Evolutionary conservation across 2,888 invertebrate species (phyloP).

Genomic region (Noctuana brunneofusca): DNA sequence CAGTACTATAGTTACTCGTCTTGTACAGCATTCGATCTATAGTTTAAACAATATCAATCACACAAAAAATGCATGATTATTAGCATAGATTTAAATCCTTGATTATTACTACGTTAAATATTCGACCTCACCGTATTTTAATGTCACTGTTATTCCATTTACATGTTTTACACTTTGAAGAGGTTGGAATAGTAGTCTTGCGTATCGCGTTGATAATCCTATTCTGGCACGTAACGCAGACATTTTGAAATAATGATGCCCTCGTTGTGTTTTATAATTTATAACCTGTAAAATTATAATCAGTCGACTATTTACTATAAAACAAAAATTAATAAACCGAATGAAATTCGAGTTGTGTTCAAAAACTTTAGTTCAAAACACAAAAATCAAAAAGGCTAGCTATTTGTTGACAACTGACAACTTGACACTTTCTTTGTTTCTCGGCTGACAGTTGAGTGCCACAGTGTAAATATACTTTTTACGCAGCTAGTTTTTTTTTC

Average conservation of each 20-base stretch:
- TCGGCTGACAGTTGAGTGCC: too few species aligned
- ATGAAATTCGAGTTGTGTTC: too few species aligned
- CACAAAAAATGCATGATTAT: not conserved
- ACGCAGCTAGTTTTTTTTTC: too few species aligned
- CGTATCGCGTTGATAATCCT: slow-evolving; percentile 48
- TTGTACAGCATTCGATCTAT: not conserved
- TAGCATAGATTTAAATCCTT: not conserved
- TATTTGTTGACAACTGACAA: too few species aligned
- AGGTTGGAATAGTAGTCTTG: slow-evolving; percentile 56
- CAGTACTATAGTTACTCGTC: slow-evolving; percentile 48
- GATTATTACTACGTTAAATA: not conserved
- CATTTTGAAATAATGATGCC: slow-evolving; percentile 47
- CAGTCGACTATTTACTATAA: too few species aligned
- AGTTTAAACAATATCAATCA: not conserved
- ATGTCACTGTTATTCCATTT: slow-evolving; percentile 41
- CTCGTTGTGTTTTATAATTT: not conserved
- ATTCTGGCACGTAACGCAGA: slow-evolving; percentile 62
- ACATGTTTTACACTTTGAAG: slow-evolving; percentile 50
- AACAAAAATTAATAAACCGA: too few species aligned
- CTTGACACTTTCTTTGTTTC: too few species aligned
- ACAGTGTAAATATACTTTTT: too few species aligned
- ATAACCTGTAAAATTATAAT: not conserved
- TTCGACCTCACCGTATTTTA: slow-evolving; percentile 11
- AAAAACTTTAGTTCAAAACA: too few species aligned
- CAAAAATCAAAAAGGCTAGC: too few species aligned